phyloP scores from a whole-genome alignment of 2,888 invertebrate genomes.

The Apomyelois bistriatella region DNA sequence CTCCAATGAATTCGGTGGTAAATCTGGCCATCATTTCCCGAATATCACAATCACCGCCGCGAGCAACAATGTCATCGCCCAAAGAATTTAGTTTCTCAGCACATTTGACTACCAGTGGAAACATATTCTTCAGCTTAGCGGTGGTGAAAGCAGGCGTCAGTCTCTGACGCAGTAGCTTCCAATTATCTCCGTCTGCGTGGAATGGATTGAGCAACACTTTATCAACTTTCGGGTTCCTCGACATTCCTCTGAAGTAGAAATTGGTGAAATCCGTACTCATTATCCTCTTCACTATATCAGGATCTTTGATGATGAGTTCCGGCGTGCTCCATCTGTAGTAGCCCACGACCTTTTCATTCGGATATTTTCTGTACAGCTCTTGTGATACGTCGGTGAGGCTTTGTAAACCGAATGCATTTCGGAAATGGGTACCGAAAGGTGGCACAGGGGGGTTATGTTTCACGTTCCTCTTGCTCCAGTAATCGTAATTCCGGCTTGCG shows the following conservation, averaged over 20 bases:
- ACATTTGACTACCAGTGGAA: constrained; percentile 53
- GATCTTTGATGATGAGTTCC: constrained; percentile 49
- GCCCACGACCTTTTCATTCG: constrained; percentile 55
- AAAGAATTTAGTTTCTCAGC: constrained; percentile 45
- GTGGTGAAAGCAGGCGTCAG: constrained; percentile 60
- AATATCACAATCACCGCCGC: constrained; percentile 36
- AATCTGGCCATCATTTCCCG: constrained; percentile 53
- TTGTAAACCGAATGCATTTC: constrained; percentile 35
- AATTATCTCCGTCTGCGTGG: constrained; percentile 50
- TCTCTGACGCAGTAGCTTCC: constrained; percentile 55
- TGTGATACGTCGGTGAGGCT: constrained; percentile 37
- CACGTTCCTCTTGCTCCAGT: constrained; percentile 52
- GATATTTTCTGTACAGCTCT: constrained; percentile 49
- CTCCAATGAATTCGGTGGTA: constrained; percentile 53
- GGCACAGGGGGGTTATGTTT: constrained; percentile 47
- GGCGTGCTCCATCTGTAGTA: constrained; percentile 48
- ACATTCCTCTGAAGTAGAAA: constrained; percentile 48
- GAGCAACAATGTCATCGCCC: constrained; percentile 31
- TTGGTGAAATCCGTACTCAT: constrained; percentile 46
- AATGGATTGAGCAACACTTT: constrained; percentile 48
- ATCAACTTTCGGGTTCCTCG: constrained; percentile 38
- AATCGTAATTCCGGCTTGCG: constrained; percentile 42
- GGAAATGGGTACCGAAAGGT: constrained; percentile 47
- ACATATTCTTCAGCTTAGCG: constrained; percentile 59
- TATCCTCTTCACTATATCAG: constrained; percentile 44